Evolutionary conservation across 2,113 vertebrate species (phyloP), one percentile per base, ranked within the genome.

Genomic region (Silurus asotus): DNA sequence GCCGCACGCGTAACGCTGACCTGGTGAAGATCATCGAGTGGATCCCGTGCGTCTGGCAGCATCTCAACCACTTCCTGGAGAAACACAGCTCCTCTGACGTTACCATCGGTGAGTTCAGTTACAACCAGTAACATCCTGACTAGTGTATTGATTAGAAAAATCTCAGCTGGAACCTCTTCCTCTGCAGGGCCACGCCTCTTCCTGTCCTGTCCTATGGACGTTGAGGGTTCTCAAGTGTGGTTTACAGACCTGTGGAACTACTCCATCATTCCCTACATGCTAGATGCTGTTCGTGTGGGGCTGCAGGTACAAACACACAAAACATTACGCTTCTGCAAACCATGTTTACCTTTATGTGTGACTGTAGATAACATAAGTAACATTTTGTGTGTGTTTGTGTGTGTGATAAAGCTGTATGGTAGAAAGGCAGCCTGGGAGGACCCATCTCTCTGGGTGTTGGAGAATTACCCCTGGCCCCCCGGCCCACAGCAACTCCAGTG

Each of bases 221-320:
- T 96, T 56, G 96, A 96, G 89, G 96, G 94, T 37, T 96, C 96
- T 70, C 93, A 95, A 91, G 95, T 97, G 11, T 97, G 96, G 96
- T 97, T 97, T 91, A 97, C 96, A 87, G 96, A 97, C 87, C 95
- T 97, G 87, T 97, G 96, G 96, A 97, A 97, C 91, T 97, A 97
- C 90, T 97, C 96, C 19, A 92, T 97, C 61, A 94, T 97, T 78
- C 96, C 96, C 0, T 97, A 97, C 92, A 93, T 97, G 91, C 92
- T 97, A 86, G 96, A 97, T 91, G 96, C 96, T 62, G 95, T 97
- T 45, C 95, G 96, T 92, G 96, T 97, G 93, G 96, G 96, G 62
- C 95, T 97, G 86, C 96, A 97, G 95, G 96, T 97, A 94, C n/a
- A 10, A 20, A 37, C 8, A 49, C 23, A 3, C 74, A 70, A 9